Conservation (phyloP, 2,797 vertebrate genomes). For the Leuciscus waleckii region DNA sequence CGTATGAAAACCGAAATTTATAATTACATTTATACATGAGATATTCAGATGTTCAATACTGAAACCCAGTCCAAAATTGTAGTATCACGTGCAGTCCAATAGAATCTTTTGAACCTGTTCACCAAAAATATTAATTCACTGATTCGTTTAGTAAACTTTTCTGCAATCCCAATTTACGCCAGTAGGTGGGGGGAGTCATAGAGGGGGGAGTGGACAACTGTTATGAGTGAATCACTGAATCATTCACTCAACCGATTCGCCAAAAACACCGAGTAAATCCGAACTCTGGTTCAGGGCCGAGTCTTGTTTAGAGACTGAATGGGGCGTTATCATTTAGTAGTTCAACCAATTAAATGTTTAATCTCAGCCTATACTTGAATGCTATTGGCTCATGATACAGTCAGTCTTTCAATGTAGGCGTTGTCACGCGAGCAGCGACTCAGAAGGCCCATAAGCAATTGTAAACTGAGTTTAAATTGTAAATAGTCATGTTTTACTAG, state of each 20-base stretch:
- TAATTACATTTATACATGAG: background rate
- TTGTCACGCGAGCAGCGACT: background rate
- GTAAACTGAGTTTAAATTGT: background rate
- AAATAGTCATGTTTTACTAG: background rate
- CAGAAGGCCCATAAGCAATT: background rate
- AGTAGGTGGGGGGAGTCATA: background rate
- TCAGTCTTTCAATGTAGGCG: background rate
- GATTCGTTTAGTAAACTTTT: background rate
- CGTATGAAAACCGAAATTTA: background rate
- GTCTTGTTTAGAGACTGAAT: background rate
- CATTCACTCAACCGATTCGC: background rate
- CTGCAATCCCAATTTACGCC: background rate
- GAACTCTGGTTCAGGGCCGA: background rate
- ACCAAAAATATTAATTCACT: background rate
- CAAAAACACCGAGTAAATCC: background rate
- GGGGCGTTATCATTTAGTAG: background rate
- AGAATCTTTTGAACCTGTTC: background rate
- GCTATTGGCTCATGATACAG: background rate
- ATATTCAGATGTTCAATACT: background rate
- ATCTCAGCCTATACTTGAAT: background rate
- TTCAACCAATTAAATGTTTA: background rate
- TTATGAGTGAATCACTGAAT: slow-evolving; percentile 6
- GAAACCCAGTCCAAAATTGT: background rate
- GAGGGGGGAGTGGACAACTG: background rate
- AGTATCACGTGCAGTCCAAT: background rate